Base-by-base conservation (phyloP, 2,797 vertebrate genomes). In the Epinephelus coioides region DNA sequence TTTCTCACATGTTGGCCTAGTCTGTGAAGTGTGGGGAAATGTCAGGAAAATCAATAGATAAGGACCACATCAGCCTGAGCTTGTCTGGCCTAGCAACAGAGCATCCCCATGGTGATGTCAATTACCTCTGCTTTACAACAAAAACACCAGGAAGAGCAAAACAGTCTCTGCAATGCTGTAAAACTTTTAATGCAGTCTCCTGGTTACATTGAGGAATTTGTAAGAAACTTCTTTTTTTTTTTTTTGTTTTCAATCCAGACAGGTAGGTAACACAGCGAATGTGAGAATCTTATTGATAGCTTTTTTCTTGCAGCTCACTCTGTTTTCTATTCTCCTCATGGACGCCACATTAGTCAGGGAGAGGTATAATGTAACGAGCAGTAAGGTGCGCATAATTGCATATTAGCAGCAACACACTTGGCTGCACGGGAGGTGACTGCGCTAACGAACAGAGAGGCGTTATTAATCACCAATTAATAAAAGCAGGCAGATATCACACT, bases 401-500 rank as follows among this genome's bases (percentile, higher is more conserved):
- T 94, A 95, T 95, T 95, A 95, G 94, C 93, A 92, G 92, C 93
- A 92, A 90, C 94, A 94, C 94, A 97, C 97, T 97, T 96, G 96
- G 96, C 97, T 98, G 97, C 97, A 95, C 96, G 96, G 97, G 97
- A 97, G 96, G 96, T 97, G 97, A 96, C 96, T 97, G 95, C 95
- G 95, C 96, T 97, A 98, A 98, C 97, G 97, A 98, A 98, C 96
- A 96, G 96, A 97, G 96, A 97, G 96, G 97, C 94, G 94, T 97
- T 97, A 97, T 98, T 98, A 98, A 98, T 97, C 96, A 96, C 96
- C 96, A 97, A 97, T 97, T 97, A 97, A 97, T 97, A 96, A 96
- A 97, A 92, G 91, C 85, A 85, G 91, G 88, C 89, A 93, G 93
- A 94, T 92, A 91, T 95, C 91, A 91, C 88, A 89, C 92, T 92